A percentile compares a stretch with the other conserved stretches of the same genome.
These are phyloP conservation scores for Idaea biselata DNA, from an alignment of 2,888 invertebrate species.

Conservation along the genomic window DNA sequence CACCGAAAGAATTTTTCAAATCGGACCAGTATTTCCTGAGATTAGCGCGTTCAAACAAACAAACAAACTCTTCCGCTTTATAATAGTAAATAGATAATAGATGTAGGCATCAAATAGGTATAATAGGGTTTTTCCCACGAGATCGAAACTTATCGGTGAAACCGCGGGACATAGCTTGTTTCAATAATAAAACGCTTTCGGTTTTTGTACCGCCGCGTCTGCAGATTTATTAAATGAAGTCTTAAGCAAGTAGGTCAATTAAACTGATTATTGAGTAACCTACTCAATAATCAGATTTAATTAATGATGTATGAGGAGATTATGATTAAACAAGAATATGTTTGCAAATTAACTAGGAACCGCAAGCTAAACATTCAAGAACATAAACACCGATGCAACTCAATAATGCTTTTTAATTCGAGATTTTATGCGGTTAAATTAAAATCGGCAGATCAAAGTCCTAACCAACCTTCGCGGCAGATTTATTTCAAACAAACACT, in stretches of 20 bases:
- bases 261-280: conserved; percentile 5
- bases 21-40: no score
- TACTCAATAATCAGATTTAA: background rate
- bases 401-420: background rate
- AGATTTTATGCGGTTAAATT: conserved; percentile 37
- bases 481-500: conserved; percentile 72
- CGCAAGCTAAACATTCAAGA: conserved; percentile 11
- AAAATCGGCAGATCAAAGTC: conserved; percentile 54
- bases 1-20: no score
- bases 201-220: no score
- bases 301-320: background rate
- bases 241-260: background rate
- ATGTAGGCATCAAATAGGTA: no score
- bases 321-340: conserved; percentile 2
- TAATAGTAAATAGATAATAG: no score
- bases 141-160: no score
- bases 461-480: conserved; percentile 58
- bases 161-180: no score
- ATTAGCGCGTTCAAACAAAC: no score
- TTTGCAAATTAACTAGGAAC: background rate
- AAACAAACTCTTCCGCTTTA: no score
- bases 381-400: conserved; percentile 45
- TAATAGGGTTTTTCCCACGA: no score
- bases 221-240: background rate
- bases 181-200: no score